Base-by-base conservation (phyloP, 2,888 invertebrate species). In the Apamea crenata region DNA sequence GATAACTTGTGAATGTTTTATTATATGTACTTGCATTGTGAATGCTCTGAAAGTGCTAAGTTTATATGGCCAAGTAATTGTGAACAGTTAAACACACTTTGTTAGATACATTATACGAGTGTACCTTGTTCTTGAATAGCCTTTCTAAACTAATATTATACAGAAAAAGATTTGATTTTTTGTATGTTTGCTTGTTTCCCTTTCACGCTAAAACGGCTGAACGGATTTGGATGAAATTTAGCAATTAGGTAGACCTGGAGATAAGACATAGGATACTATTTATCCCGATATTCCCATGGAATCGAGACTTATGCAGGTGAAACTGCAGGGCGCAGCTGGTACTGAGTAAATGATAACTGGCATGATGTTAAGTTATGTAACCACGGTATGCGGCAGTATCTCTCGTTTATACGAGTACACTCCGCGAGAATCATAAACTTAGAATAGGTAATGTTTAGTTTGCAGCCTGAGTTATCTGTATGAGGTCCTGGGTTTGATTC, bases 1-100 rank as follows among this genome's bases (percentile, higher is more conserved):
- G 77, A 77, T 80, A 86, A 80, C 71, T 78, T n/a, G 29, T 74
- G 44, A 77, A 67, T 74, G 32, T 78, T 84, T 86, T 88, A 87
- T 82, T 78, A 71, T 79, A n/a, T n/a, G n/a, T n/a, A 68, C 36
- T 73, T 70, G 50, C 67, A 65, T 70, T 53, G 47, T 44, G 40
- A 65, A 86, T 85, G 44, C 69, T 73, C n/a, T 78, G 65, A 83
- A 86, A 86, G 77, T 77, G 67, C 44, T 74, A 63, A 74, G 75
- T 78, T 87, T 80, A 69, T 77, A 59, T 50, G 32, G 61, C n/a
- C 16, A 36, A 71, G 32, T 73, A 18, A 25, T 53, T 47, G n/a
- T 61, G 21, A 61, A 61, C 74, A 67, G 56, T 25, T 44, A 32
- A 16, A 40, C 32, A 66, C 59, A 71, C 50, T 70, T 65, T 69